Base-by-base conservation (phyloP, 2,888 invertebrate species). In the Oxytorus armatus region DNA sequence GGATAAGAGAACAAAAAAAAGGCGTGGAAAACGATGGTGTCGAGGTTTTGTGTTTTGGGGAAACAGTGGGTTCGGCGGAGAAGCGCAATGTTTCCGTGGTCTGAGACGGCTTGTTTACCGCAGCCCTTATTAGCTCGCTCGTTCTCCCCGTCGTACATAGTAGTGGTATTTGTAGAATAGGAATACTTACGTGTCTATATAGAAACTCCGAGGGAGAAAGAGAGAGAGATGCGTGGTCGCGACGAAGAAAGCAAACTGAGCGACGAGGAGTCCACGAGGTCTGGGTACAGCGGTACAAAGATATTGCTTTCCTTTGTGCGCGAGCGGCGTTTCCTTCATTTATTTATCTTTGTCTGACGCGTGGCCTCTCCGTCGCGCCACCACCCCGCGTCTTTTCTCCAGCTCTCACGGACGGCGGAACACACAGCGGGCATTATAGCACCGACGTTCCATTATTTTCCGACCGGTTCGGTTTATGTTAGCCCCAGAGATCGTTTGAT, bases 271-370 rank as follows among this genome's bases (percentile, higher is more conserved):
- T 76, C 70, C 76, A 81, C 80, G 66, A 82, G 85, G 84, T 85
- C 83, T 84, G 86, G 51, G 74, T 39, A 29, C 68, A 49, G 44
- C n/a, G 85, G 76, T 84, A 69, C 78, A 83, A 85, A 88, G 89
- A 90, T 90, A 89, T 90, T 89, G 88, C 90, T 87, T 87, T 86
- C 86, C 88, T 89, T 87, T 89, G 86, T 87, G 83, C 83, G 70
- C 83, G 76, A 82, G 79, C 84, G 83, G 83, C 87, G 87, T 89
- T 89, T 89, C 86, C 87, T 88, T 86, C 87, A 86, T 88, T 89
- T 90, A 89, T 90, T 89, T 89, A 88, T 90, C 89, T 89, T 87
- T 84, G 86, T 86, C 87, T 84, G 85, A 66, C 18, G 49, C 55
- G 51, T 63, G 72, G 63, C 49, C 49, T 39, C 29, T 23, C 8